These are phyloP conservation scores for Galbula dea DNA, from an alignment of 2,113 vertebrate genomes.

Conservation along the genomic window DNA sequence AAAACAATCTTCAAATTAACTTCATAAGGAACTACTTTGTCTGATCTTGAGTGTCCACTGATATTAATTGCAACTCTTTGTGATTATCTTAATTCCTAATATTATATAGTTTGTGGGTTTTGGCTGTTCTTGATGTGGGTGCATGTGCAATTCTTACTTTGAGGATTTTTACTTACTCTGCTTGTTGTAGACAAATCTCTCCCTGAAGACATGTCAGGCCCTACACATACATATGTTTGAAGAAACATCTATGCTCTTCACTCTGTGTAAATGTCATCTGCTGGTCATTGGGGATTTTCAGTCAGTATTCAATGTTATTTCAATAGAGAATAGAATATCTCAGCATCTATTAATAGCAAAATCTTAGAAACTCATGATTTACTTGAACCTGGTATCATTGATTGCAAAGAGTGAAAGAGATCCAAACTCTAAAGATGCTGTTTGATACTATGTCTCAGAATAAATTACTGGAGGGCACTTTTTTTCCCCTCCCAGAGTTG, in stretches of 20 bases:
- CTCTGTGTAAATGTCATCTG: background rate
- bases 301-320: background rate
- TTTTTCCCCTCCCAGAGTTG: background rate
- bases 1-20: background rate
- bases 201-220: background rate
- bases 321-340: too few relatives aligned
- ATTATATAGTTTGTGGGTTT: background rate
- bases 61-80: background rate
- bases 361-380: background rate
- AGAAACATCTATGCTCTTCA: background rate
- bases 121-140: background rate
- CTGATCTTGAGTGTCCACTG: background rate
- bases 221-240: background rate
- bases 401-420: background rate
- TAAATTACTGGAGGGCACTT: background rate
- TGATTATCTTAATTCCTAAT: background rate
- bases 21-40: background rate
- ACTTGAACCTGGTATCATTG: background rate
- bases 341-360: background rate
- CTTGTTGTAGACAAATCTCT: background rate
- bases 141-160: background rate
- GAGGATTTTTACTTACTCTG: background rate
- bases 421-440: background rate
- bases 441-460: background rate
- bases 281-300: background rate